Base-by-base conservation (phyloP, 2,797 vertebrate genomes). In the Paramormyrops hopkinsi region DNA sequence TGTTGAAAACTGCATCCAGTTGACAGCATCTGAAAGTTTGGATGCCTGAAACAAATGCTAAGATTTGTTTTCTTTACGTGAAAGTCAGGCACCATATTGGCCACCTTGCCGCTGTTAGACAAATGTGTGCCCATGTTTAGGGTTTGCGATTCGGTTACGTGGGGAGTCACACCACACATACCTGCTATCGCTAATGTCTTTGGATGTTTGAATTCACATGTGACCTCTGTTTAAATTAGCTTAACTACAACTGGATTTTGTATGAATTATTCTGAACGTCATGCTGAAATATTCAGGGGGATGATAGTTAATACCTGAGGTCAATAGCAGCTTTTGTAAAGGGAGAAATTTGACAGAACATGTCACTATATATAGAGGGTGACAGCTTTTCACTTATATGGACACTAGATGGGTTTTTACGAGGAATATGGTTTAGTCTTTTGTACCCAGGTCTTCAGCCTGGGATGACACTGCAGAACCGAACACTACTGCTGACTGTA, bases 401-500 rank as follows among this genome's bases (percentile, higher is more conserved):
- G 33, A n/a, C 25, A 54, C 19, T 33, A 50, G 37, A 83, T 56
- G 50, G 51, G 22, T 82, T 88, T 88, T 90, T 89, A 82, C 86
- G 51, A 46, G 89, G 59, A 33, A 86, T 73, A 83, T 73, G 17
- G 65, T 76, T 87, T 14, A 76, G 51, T 83, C 29, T 51, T 88
- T 79, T 86, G 9, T 48, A 25, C 53, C 44, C 41, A 54, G 33
- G 41, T 88, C 44, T 46, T 41, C 33, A 69, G 89, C 87, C 25
- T 88, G 33, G 69, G 62, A 33, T 76, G 83, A 54, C 88, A 53
- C 33, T 88, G 86, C 73, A 62, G 48, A 90, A 54, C 65, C 29
- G 48, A 76, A 73, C 37, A 53, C 19, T 76, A 73, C 48, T 50
- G 48, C 88, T 69, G 59, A 29, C 89, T 90, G 88, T 88, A 88